A percentile compares a stretch with the other conserved stretches of the same genome.
These are phyloP conservation scores for Meteorus sp. DNA, from an alignment of 1,140 invertebrate genomes.

Conservation along the genomic window DNA sequence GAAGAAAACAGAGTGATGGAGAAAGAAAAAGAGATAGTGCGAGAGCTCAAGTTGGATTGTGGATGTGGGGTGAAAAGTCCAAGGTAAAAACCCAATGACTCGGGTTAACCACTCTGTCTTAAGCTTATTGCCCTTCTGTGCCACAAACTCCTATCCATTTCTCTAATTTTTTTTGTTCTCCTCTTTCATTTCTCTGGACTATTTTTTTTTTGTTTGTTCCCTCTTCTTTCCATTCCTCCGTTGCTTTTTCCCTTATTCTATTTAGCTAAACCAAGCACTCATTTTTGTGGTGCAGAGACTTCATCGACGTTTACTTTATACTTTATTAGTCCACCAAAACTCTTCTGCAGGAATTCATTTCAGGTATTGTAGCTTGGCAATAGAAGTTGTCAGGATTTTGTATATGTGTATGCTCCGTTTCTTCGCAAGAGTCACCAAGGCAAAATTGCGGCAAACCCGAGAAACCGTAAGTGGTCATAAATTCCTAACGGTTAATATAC, in stretches of 20 bases:
- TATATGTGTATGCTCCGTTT: constrained; percentile 10
- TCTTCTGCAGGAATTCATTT: too few species aligned
- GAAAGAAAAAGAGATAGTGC: neutral
- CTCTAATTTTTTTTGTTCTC: neutral
- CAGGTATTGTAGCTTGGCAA: neutral
- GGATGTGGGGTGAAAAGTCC: neutral
- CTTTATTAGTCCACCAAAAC: too few species aligned
- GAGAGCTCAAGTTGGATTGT: neutral
- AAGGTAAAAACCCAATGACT: constrained; percentile 8
- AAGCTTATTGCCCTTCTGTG: constrained; percentile 24
- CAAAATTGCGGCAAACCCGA: constrained; percentile 32
- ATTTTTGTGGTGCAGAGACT: constrained; percentile 10
- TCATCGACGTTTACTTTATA: too few species aligned
- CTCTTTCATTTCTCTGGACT: constrained; percentile 2
- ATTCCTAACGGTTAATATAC: constrained; percentile 36
- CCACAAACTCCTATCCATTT: constrained; percentile 9
- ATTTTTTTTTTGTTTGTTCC: too few species aligned
- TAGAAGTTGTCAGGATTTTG: constrained; percentile 12
- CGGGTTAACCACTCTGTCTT: constrained; percentile 8
- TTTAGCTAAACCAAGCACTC: neutral
- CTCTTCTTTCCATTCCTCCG: neutral
- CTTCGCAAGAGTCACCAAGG: constrained; percentile 19
- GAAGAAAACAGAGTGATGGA: constrained; percentile 4
- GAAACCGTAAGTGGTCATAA: constrained; percentile 35
- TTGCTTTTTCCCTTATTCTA: neutral